phyloP scores from a whole-genome alignment of 1,140 invertebrate species.

The Drosophila novamexicana region DNA sequence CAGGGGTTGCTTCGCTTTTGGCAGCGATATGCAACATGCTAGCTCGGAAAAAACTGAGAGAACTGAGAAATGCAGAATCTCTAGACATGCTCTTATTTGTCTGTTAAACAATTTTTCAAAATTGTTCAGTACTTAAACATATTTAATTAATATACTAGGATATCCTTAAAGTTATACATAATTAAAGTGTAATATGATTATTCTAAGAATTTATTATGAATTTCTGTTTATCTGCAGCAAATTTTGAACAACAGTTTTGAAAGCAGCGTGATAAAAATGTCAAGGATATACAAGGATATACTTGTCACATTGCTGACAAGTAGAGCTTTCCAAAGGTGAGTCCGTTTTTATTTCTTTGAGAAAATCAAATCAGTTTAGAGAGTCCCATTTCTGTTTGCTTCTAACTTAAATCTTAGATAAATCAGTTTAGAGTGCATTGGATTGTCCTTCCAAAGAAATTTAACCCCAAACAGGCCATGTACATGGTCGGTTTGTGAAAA shows the following conservation, averaged over 20 bases:
- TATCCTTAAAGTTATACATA: no score
- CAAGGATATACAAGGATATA: neutral
- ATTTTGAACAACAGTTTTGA: neutral
- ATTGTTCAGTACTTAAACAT: no score
- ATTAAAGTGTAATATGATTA: no score
- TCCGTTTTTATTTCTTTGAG: neutral
- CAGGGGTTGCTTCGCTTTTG: constrained; percentile 19
- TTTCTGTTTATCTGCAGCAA: neutral
- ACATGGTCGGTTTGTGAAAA: constrained; percentile 32
- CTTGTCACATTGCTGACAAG: constrained; percentile 5
- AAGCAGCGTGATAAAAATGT: neutral
- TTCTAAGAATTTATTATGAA: no score
- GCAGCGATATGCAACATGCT: neutral
- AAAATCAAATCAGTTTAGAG: constrained; percentile 20
- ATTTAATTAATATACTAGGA: no score
- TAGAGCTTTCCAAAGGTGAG: constrained; percentile 12
- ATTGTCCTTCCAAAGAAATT: constrained; percentile 37
- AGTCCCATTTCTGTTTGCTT: constrained; percentile 6
- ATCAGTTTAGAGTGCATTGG: constrained; percentile 35
- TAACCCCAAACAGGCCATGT: constrained; percentile 11
- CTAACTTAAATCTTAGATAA: constrained; percentile 46
- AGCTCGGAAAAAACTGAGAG: no score
- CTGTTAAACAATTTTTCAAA: no score
- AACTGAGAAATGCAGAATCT: no score
- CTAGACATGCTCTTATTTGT: no score